Evolutionary conservation across 2,113 vertebrate species (phyloP).

Genomic region (Lonchura striata): DNA sequence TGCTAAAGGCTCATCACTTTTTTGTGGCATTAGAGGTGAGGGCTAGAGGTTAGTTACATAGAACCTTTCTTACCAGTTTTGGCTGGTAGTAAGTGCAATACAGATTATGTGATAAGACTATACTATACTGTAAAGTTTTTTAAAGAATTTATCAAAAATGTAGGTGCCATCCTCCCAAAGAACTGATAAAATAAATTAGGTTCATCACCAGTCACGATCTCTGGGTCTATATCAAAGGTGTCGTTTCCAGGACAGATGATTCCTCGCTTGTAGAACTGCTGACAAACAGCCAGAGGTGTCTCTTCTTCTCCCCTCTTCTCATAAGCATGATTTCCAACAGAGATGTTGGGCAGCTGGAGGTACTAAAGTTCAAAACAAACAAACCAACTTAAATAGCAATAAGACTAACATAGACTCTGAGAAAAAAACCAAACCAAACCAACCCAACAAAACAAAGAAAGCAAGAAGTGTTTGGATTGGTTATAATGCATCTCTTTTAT

Average conservation of each 20-base stretch:
- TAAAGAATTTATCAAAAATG: background rate
- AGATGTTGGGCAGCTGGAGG: constrained; percentile 80
- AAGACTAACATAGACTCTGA: background rate
- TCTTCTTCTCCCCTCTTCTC: constrained; percentile 70
- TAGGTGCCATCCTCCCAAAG: background rate
- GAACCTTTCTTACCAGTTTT: background rate
- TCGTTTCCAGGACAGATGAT: constrained; percentile 84
- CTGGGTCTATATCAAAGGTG: constrained; percentile 89
- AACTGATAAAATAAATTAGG: background rate
- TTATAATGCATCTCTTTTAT: background rate
- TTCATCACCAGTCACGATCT: constrained; percentile 83
- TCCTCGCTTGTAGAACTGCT: constrained; percentile 84
- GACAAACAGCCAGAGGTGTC: constrained; percentile 83
- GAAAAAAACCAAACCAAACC: background rate
- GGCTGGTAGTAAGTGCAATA: background rate
- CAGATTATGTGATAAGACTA: background rate
- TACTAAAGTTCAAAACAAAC: constrained; percentile 75
- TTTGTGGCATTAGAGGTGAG: background rate
- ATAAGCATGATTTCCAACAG: constrained; percentile 87
- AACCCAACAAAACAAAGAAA: background rate
- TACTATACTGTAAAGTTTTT: background rate
- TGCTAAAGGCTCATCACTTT: background rate
- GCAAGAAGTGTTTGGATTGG: background rate
- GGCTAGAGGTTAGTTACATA: background rate
- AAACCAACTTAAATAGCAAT: background rate